These are phyloP conservation scores for Crocallis elinguaria DNA, from an alignment of 2,888 invertebrate genomes.

Conservation along the genomic window DNA sequence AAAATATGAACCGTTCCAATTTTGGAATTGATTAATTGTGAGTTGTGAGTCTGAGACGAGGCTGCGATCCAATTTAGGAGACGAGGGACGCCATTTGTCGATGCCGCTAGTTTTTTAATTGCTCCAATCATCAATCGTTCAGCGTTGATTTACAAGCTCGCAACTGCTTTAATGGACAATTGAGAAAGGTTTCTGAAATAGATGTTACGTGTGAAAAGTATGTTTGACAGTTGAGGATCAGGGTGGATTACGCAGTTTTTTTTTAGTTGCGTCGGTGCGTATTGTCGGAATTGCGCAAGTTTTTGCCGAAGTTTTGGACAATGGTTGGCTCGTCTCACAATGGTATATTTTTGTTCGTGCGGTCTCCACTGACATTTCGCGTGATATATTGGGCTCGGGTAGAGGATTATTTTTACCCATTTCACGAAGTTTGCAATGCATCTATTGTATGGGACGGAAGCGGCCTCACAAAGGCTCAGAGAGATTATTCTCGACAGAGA, in stretches of 20 bases:
- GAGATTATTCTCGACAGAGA: conserved; percentile 70
- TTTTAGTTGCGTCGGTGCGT: conserved; percentile 60
- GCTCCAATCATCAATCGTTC: conserved; percentile 59
- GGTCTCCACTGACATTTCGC: conserved; percentile 80
- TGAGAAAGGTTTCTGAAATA: conserved; percentile 44
- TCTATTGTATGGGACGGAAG: conserved; percentile 80
- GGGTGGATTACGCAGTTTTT: conserved; percentile 48
- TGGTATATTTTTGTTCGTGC: conserved; percentile 83
- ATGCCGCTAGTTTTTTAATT: conserved; percentile 65
- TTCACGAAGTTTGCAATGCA: conserved; percentile 82
- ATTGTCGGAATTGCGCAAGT: conserved; percentile 79
- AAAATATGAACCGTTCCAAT: conserved; percentile 74
- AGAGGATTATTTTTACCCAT: conserved; percentile 84
- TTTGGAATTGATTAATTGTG: conserved; percentile 81
- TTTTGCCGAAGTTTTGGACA: conserved; percentile 78
- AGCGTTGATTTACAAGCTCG: conserved; percentile 59
- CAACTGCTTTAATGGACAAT: conserved; percentile 48
- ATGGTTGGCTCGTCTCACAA: conserved; percentile 72
- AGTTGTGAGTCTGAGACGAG: conserved; percentile 58
- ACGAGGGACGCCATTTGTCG: conserved; percentile 61
- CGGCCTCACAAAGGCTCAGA: conserved; percentile 74
- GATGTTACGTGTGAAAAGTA: conserved; percentile 51
- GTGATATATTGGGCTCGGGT: conserved; percentile 81
- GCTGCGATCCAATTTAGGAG: conserved; percentile 66
- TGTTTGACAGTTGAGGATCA: conserved; percentile 49